These are phyloP conservation scores for Enteromius mattozi DNA, from an alignment of 2,797 vertebrate species.

Conservation along the genomic window DNA sequence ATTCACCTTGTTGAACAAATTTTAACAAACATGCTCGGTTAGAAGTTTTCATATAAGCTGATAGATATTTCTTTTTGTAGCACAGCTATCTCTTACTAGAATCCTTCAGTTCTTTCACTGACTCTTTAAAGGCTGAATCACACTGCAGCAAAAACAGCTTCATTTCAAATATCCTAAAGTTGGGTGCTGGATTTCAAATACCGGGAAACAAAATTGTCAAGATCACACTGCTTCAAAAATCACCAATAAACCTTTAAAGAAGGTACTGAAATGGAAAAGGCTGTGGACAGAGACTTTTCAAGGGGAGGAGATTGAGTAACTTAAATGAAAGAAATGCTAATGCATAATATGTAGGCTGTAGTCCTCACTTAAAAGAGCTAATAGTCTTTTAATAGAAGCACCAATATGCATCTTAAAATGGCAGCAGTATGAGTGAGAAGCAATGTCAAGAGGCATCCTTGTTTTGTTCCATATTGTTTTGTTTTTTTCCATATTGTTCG, in stretches of 20 bases:
- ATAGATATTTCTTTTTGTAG: slow-evolving; percentile 12
- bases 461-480: slow-evolving; percentile 7
- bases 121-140: slow-evolving; percentile 5
- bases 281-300: not conserved
- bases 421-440: not conserved
- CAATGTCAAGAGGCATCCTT: not conserved
- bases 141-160: slow-evolving; percentile 7
- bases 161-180: not conserved
- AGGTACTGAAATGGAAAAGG: not conserved
- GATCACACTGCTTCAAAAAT: slow-evolving; percentile 7
- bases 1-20: slow-evolving; percentile 8
- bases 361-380: not conserved
- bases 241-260: slow-evolving; percentile 13
- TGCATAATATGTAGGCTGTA: not conserved
- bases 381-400: not conserved
- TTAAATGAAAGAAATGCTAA: not conserved
- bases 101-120: not conserved
- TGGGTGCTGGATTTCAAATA: not conserved
- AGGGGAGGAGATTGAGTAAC: not conserved
- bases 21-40: not conserved
- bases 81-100: slow-evolving; percentile 2
- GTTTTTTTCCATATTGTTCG: not conserved
- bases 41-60: not conserved
- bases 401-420: not conserved
- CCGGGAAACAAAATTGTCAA: not conserved